phyloP scores from a whole-genome alignment of 2,113 vertebrate species.

The Barnardius zonarius region DNA sequence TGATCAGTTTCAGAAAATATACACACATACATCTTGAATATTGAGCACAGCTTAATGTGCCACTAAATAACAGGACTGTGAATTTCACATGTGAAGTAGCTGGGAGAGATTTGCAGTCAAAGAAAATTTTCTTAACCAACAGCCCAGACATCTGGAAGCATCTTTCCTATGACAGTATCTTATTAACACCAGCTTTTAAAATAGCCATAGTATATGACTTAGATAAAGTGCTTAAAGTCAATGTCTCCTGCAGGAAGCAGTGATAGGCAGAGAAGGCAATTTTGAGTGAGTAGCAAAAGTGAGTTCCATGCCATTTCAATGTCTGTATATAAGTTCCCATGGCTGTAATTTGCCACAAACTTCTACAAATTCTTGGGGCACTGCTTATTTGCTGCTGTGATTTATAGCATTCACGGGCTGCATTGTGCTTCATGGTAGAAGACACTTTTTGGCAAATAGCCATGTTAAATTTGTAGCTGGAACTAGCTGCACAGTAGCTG shows the following conservation, averaged over 20 bases:
- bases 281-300: background rate
- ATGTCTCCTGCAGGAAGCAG: background rate
- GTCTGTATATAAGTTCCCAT: background rate
- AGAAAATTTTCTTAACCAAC: background rate
- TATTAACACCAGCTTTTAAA: background rate
- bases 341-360: background rate
- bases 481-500: background rate
- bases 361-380: background rate
- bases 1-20: background rate
- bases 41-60: background rate
- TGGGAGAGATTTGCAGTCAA: background rate
- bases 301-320: background rate
- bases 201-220: background rate
- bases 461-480: background rate
- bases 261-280: background rate
- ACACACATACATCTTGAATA: background rate
- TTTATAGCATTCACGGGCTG: background rate
- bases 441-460: background rate
- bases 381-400: background rate
- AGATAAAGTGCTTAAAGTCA: background rate
- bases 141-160: background rate
- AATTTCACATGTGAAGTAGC: background rate
- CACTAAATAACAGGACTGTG: background rate
- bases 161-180: background rate
- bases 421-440: background rate